A percentile compares a stretch with the other conserved stretches of the same genome.
phyloP scores from a whole-genome alignment of 2,797 vertebrate genomes.

The Micropoecilia bifurca region DNA sequence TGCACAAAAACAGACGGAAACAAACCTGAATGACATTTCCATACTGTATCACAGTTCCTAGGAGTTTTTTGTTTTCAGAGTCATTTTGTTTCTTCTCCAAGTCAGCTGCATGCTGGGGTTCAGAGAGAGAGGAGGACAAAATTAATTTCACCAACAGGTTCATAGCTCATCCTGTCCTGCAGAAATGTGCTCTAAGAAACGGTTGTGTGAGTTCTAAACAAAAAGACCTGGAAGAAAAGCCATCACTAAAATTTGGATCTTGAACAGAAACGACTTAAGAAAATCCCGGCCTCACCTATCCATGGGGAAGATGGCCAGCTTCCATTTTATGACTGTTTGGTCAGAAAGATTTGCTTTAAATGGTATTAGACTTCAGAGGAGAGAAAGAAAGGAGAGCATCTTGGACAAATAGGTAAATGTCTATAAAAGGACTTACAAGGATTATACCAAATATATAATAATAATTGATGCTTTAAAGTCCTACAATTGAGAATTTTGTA shows the following conservation, averaged over 20 bases:
- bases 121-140: conserved; percentile 4
- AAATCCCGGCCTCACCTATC: conserved; percentile 34
- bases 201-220: conserved; percentile 2
- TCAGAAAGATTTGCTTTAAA: conserved; percentile 72
- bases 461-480: conserved; percentile 21
- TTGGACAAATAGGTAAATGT: conserved; percentile 61
- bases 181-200: background rate
- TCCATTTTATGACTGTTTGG: conserved; percentile 63
- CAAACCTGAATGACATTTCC: conserved; percentile 96
- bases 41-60: conserved; percentile 95
- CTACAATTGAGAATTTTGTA: background rate
- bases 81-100: conserved; percentile 99
- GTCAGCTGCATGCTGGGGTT: conserved; percentile 92
- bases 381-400: conserved; percentile 34
- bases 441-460: conserved; percentile 30
- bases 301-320: conserved; percentile 45
- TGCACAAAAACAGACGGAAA: conserved; percentile 15
- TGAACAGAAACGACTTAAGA: conserved; percentile 27
- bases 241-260: conserved; percentile 1
- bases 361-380: conserved; percentile 55
- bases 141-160: conserved; percentile 1
- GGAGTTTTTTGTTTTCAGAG: conserved; percentile 94
- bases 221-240: background rate
- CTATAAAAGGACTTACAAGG: conserved; percentile 67
- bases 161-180: background rate